phyloP scores from a whole-genome alignment of 2,113 vertebrate species.

The Centrocercus urophasianus region DNA sequence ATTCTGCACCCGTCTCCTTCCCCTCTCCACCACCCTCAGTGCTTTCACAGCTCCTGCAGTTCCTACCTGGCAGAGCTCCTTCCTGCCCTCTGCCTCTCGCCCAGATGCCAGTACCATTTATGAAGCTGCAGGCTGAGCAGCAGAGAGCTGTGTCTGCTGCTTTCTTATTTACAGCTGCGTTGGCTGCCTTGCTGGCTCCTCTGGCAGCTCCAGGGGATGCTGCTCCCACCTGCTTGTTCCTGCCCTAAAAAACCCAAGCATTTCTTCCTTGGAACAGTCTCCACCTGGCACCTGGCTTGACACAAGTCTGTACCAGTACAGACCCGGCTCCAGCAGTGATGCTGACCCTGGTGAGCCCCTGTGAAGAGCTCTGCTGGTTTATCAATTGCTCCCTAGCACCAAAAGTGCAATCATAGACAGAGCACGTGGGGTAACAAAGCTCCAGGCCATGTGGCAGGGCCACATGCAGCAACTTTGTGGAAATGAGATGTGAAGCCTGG shows the following conservation, averaged over 20 bases:
- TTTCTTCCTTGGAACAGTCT: rapidly evolving
- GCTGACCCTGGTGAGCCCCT: not conserved
- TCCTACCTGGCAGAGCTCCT: not conserved
- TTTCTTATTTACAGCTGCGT: constrained; percentile 32
- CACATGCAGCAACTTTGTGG: rapidly evolving
- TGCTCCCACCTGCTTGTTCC: not conserved
- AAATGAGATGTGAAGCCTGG: not conserved
- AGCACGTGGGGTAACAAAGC: not conserved
- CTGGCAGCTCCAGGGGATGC: not conserved
- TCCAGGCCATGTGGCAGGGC: not conserved
- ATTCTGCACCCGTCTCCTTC: not conserved
- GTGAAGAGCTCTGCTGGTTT: not conserved
- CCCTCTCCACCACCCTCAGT: not conserved
- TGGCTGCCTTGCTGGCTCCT: not conserved
- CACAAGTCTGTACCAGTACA: not conserved
- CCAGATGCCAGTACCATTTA: not conserved
- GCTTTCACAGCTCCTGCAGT: not conserved
- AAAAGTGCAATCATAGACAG: not conserved
- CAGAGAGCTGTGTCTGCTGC: constrained; percentile 2
- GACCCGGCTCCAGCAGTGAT: rapidly evolving
- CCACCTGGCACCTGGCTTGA: not conserved
- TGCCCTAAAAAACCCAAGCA: not conserved
- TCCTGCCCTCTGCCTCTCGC: not conserved
- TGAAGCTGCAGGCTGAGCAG: constrained; percentile 27
- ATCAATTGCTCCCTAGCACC: not conserved